Evolutionary conservation across 2,797 vertebrate genomes (phyloP), one percentile per base, ranked within the genome.

Genomic region (Caiman crocodilus): DNA sequence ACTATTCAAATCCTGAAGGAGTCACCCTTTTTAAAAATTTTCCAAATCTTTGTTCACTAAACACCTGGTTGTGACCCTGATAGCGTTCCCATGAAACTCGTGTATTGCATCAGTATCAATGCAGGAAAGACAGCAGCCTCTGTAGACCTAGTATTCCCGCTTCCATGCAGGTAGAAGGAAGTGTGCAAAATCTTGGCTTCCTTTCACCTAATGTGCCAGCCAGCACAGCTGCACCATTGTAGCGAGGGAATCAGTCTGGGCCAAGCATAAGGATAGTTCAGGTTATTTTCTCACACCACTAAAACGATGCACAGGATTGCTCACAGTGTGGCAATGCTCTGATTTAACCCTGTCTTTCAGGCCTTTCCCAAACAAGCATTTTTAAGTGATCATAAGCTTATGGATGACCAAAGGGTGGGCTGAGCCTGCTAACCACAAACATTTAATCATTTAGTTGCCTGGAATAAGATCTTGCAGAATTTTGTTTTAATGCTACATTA

Each of bases 381-480:
- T 71, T 90, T 63, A 67, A 88, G 79, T 11, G 79, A 76, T 92
- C 87, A 88, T 58, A 79, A 50, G 60, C n/a, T 92, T 58, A 79
- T 42, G 63, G 87, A 58, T 58, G 76, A 67, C 88, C 7, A 1
- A 80, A 76, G 90, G 82, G 92, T 90, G 86, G 56, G 30, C 63
- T 84, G 59, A 94, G 58, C 82, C 79, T 83, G 14, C 32, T 83
- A 77, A 55, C 89, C 88, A 84, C 0, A 1, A 26, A 93, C 60
- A 42, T 89, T 84, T 88, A 59, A 90, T 96, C 93, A 93, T 91
- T 92, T 90, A 84, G 80, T 82, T 94, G 86, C 83, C 42, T 92
- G 65, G 64, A 61, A 67, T 69, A 25, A 61, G 61, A 86, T 30
- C 83, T 74, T 84, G 30, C 59, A 79, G 76, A 25, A 17, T 21